Evolutionary conservation across 1,140 invertebrate species (phyloP).

Genomic region (Dryas iulia): DNA sequence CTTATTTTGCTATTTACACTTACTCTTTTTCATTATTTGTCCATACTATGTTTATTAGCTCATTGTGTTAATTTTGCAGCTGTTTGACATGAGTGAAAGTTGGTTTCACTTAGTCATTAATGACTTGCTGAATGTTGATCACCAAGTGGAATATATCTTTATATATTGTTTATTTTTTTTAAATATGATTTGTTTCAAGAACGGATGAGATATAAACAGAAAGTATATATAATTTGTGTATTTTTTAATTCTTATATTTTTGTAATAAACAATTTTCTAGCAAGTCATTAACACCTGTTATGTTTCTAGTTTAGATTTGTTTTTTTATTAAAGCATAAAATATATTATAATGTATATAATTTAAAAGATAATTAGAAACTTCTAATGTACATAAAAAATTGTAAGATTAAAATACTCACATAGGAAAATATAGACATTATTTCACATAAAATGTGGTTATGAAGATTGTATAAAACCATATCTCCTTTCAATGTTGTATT

Average conservation of each 20-base stretch:
- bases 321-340: too few relatives aligned
- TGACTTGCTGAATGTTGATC: not conserved
- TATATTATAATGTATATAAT: too few relatives aligned
- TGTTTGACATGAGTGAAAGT: slow-evolving; percentile 17
- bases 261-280: not conserved
- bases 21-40: not conserved
- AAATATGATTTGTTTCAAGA: not conserved
- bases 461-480: not conserved
- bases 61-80: not conserved
- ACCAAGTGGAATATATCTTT: not conserved
- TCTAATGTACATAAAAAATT: too few relatives aligned
- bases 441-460: not conserved
- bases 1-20: not conserved
- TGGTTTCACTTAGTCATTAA: slow-evolving; percentile 10
- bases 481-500: not conserved
- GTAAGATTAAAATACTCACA: too few relatives aligned
- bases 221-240: too few relatives aligned
- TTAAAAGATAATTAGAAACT: too few relatives aligned
- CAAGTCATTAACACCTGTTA: too few relatives aligned
- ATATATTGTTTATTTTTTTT: not conserved
- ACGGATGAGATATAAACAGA: too few relatives aligned
- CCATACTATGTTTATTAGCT: not conserved
- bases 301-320: too few relatives aligned
- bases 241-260: not conserved
- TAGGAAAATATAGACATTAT: not conserved